Conservation (phyloP, 2,797 vertebrate genomes). For the Pantherophis alleghaniensis region DNA sequence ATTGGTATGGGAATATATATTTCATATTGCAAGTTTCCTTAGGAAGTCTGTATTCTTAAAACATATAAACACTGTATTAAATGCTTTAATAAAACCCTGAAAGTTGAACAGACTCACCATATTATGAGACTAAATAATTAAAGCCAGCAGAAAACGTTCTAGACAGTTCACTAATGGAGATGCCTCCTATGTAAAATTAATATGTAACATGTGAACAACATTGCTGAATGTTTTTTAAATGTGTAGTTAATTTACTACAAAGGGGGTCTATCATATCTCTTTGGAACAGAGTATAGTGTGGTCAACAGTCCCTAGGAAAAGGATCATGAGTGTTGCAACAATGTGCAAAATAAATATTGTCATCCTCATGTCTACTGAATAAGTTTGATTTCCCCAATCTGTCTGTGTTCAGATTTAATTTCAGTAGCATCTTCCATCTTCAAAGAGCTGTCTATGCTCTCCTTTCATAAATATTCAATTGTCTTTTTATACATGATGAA, state of each 20-base stretch:
- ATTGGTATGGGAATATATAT: not conserved
- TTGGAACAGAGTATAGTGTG: not conserved
- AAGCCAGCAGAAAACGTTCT: not conserved
- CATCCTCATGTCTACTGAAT: not conserved
- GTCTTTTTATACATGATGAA: not conserved
- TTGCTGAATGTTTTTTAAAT: not conserved
- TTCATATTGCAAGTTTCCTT: not conserved
- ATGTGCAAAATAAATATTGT: not conserved
- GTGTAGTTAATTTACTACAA: not conserved
- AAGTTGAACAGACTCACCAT: not conserved
- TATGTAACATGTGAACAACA: not conserved
- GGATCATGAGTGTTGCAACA: not conserved
- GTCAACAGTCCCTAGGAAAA: not conserved
- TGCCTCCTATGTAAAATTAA: not conserved
- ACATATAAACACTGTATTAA: not conserved
- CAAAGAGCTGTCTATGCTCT: not conserved
- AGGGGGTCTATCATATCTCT: not conserved
- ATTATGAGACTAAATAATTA: not conserved
- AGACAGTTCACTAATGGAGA: not conserved
- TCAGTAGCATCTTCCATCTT: not conserved
- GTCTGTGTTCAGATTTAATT: not conserved
- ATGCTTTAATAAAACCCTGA: not conserved
- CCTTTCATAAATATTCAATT: not conserved
- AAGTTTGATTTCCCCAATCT: not conserved
- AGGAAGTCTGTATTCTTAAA: not conserved